Evolutionary conservation across 2,113 vertebrate genomes (phyloP).

Genomic region (Tachysurus vachellii): DNA sequence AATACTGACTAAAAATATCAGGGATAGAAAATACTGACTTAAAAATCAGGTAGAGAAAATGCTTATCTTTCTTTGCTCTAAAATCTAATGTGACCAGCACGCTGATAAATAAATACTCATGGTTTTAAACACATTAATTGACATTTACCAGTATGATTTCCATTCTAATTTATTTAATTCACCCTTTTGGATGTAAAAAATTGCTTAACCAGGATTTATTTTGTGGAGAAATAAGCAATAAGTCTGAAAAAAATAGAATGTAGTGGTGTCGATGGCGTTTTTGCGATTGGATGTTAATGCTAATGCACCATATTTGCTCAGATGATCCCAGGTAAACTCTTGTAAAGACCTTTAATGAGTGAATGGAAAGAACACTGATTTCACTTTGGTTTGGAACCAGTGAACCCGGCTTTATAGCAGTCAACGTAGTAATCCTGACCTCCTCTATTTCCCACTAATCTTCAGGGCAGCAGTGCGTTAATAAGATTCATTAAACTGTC

Average conservation of each 20-base stretch:
- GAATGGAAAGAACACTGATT: not conserved
- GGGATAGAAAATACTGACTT: too few relatives aligned
- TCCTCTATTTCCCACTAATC: slow-evolving; percentile 23
- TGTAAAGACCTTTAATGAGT: too few relatives aligned
- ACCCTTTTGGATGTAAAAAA: not conserved
- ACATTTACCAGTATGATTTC: not conserved
- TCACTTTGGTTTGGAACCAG: not conserved
- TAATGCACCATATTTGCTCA: not conserved
- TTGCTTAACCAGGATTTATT: not conserved
- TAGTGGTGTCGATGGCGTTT: not conserved
- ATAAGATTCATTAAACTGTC: slow-evolving; percentile 47
- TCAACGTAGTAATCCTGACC: slow-evolving; percentile 40
- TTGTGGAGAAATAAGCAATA: not conserved
- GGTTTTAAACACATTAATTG: not conserved
- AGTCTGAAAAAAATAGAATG: not conserved
- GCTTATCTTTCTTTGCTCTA: not conserved
- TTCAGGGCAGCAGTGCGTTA: slow-evolving; percentile 26
- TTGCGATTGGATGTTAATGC: not conserved
- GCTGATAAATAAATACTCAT: not conserved
- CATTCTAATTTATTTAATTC: not conserved
- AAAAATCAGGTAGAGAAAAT: too few relatives aligned
- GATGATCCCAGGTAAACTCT: not conserved
- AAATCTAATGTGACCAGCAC: too few relatives aligned
- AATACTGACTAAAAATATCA: too few relatives aligned
- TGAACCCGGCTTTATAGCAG: slow-evolving; percentile 18